Percentiles rank a stretch among this genome's conserved stretches.
Conservation (phyloP, 1,140 invertebrate genomes). For the Solen grandis region DNA sequence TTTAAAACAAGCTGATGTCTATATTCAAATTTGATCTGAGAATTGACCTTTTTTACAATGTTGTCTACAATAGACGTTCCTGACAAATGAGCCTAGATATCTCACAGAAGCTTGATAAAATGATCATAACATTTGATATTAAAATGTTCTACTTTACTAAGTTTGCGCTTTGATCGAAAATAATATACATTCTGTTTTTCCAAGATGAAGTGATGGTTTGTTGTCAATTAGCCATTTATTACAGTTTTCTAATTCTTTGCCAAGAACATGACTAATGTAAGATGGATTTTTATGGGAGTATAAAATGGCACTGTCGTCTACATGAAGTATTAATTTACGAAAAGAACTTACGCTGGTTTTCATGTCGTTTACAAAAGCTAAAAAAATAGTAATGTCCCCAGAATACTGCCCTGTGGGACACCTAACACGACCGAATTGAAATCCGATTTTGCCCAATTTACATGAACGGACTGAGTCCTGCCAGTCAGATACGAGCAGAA, state of each 20-base stretch:
- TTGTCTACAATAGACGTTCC: no score
- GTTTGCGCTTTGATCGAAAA: conserved; percentile 8
- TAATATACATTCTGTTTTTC: conserved; percentile 28
- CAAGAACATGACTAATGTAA: conserved; percentile 12
- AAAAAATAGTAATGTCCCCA: background rate
- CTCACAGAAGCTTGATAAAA: no score
- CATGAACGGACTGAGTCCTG: conserved; percentile 17
- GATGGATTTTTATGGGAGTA: conserved; percentile 26
- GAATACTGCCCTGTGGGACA: conserved; percentile 23
- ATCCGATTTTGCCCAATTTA: conserved; percentile 10
- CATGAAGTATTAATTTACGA: conserved; percentile 26
- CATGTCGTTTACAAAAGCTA: conserved; percentile 20
- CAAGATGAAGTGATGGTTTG: conserved; percentile 26
- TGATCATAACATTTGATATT: no score
- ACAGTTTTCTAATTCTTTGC: conserved; percentile 9
- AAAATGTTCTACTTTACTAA: background rate
- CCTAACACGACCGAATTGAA: no score
- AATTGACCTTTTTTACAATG: no score
- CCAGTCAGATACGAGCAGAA: no score
- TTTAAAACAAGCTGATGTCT: no score
- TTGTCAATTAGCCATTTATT: no score
- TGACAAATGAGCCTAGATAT: no score
- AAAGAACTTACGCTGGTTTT: conserved; percentile 24
- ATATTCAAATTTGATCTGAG: no score
- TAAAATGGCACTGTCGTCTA: conserved; percentile 26